phyloP scores from a whole-genome alignment of 1,140 invertebrate species.

The Philopotamus ludificatus region DNA sequence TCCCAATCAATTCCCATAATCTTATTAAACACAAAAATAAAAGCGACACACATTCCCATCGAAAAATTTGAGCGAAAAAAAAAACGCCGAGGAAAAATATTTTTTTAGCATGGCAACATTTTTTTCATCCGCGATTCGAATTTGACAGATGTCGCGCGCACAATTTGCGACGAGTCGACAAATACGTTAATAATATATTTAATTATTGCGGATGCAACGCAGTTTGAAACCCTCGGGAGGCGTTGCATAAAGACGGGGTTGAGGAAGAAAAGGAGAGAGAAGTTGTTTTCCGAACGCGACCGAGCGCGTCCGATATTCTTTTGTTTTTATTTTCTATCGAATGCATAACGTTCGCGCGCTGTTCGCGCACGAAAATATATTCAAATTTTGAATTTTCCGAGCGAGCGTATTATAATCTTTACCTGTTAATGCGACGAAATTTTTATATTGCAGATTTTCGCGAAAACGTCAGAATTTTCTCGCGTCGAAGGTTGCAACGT shows the following conservation, averaged over 20 bases:
- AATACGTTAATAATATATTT: background rate
- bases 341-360: background rate
- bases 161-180: background rate
- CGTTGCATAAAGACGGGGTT: background rate
- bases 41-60: no score
- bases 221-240: background rate
- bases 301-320: background rate
- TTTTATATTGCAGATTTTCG: background rate
- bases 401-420: background rate
- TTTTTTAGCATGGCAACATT: no score
- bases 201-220: background rate
- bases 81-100: no score
- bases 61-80: no score
- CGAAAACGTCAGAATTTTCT: background rate
- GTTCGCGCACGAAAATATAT: background rate
- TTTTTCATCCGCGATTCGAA: no score
- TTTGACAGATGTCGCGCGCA: no score
- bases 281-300: background rate
- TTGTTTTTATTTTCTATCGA: background rate
- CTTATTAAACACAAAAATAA: no score
- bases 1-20: no score
- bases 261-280: background rate
- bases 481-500: background rate
- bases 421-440: background rate
- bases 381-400: background rate